Conservation (phyloP, 2,797 vertebrate genomes). For the Lepus oiostolus region DNA sequence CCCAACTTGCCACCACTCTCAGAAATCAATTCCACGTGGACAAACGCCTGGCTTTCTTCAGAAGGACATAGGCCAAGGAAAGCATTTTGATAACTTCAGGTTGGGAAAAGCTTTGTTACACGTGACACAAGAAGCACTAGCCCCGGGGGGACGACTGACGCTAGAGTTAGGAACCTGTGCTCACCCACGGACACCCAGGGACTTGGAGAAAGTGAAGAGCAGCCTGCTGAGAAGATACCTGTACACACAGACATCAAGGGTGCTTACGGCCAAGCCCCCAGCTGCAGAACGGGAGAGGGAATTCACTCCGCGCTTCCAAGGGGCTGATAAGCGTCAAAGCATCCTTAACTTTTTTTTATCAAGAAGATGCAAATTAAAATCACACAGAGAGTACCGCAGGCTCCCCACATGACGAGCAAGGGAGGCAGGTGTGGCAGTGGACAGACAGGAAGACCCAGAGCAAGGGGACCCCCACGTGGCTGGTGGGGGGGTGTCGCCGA, state of each 20-base stretch:
- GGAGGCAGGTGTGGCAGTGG: not conserved
- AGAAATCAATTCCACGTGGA: not conserved
- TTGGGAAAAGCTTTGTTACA: not conserved
- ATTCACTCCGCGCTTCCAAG: not conserved
- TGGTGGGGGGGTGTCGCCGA: not conserved
- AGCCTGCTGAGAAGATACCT: no score
- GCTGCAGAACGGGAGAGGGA: not conserved
- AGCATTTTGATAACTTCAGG: not conserved
- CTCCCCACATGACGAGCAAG: not conserved
- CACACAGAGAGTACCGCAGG: not conserved
- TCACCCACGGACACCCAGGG: not conserved
- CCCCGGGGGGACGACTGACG: no score
- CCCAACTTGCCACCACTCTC: not conserved
- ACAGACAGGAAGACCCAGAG: not conserved
- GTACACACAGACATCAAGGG: no score
- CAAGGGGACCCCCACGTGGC: not conserved
- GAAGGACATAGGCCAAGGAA: not conserved
- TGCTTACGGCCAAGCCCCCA: not conserved
- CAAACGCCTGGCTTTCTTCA: not conserved
- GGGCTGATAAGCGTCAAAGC: not conserved
- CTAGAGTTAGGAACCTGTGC: conserved; percentile 19
- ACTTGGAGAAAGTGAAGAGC: not conserved
- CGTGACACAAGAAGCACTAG: not conserved
- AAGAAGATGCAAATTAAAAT: not conserved
- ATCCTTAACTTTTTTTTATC: not conserved